Conservation (phyloP, 2,113 vertebrate genomes). For the Xyliphius kryptos region DNA sequence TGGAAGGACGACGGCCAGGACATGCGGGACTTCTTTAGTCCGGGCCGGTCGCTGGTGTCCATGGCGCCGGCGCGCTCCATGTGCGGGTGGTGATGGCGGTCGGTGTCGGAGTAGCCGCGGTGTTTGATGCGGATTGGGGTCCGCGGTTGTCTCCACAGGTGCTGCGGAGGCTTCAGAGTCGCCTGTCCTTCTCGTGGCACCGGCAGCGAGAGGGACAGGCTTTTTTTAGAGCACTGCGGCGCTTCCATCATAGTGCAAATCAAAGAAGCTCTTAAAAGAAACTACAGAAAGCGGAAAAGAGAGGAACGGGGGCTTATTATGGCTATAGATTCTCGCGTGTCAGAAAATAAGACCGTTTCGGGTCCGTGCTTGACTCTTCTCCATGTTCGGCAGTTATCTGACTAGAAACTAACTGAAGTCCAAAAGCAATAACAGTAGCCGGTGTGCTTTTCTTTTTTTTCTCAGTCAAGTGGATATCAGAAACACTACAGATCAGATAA, state of each 20-base stretch:
- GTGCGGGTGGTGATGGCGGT: slow-evolving; percentile 74
- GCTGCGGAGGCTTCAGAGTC: slow-evolving; percentile 80
- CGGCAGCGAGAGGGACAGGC: slow-evolving; percentile 82
- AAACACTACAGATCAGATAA: background rate
- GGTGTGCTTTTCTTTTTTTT: background rate
- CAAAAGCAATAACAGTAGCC: slow-evolving; percentile 21
- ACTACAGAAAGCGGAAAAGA: slow-evolving; percentile 33
- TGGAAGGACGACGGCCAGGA: slow-evolving; percentile 95
- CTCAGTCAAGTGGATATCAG: background rate
- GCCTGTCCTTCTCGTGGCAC: slow-evolving; percentile 83
- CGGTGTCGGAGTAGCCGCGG: slow-evolving; percentile 77
- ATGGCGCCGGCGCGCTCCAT: slow-evolving; percentile 90
- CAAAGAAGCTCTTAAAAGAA: slow-evolving; percentile 37
- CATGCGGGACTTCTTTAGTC: slow-evolving; percentile 85
- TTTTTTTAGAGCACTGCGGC: slow-evolving; percentile 77
- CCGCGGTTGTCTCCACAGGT: slow-evolving; percentile 87
- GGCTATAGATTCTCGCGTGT: slow-evolving; percentile 51
- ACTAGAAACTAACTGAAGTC: slow-evolving; percentile 16
- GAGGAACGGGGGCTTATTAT: slow-evolving; percentile 39
- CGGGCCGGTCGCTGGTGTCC: slow-evolving; percentile 86
- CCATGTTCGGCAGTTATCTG: slow-evolving; percentile 32
- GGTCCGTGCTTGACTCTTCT: slow-evolving; percentile 54
- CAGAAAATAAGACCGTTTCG: slow-evolving; percentile 46
- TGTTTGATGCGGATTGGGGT: slow-evolving; percentile 80
- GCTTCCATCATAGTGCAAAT: slow-evolving; percentile 76